These are phyloP conservation scores for Plebejus anna DNA, from an alignment of 2,888 invertebrate genomes.

Conservation along the genomic window DNA sequence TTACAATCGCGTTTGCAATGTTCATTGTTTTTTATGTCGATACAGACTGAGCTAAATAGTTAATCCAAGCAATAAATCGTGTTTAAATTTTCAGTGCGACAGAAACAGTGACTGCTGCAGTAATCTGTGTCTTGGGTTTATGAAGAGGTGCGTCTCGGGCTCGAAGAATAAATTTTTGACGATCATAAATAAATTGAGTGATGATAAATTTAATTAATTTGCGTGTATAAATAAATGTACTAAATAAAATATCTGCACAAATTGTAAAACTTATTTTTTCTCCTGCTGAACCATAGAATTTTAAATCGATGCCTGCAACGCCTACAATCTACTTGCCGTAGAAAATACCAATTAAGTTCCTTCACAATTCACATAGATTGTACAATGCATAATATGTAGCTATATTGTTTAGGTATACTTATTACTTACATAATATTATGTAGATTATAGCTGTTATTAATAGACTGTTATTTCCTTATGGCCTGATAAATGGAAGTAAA, in stretches of 20 bases:
- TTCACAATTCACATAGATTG: too few relatives aligned
- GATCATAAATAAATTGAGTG: not conserved
- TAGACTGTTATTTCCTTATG: too few relatives aligned
- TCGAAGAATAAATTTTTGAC: constrained; percentile 22
- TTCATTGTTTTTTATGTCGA: too few relatives aligned
- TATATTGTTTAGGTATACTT: too few relatives aligned
- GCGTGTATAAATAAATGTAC: not conserved
- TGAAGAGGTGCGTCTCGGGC: constrained; percentile 56
- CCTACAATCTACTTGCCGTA: not conserved
- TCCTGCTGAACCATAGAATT: not conserved
- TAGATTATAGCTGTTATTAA: too few relatives aligned
- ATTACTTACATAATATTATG: too few relatives aligned
- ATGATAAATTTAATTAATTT: not conserved
- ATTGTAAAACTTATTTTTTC: not conserved
- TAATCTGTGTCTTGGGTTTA: constrained; percentile 54
- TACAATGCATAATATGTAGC: too few relatives aligned
- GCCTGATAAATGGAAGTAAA: too few relatives aligned
- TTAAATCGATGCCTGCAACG: not conserved
- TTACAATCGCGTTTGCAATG: too few relatives aligned
- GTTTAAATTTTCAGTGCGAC: constrained; percentile 49
- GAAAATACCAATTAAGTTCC: too few relatives aligned
- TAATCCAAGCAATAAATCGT: not conserved
- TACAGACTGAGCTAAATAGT: not conserved
- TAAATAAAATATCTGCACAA: not conserved
- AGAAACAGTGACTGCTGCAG: constrained; percentile 58